Evolutionary conservation across 92 coral and sea anemone genomes (phyloP).

Genomic region (Epizoanthus stellaris): DNA sequence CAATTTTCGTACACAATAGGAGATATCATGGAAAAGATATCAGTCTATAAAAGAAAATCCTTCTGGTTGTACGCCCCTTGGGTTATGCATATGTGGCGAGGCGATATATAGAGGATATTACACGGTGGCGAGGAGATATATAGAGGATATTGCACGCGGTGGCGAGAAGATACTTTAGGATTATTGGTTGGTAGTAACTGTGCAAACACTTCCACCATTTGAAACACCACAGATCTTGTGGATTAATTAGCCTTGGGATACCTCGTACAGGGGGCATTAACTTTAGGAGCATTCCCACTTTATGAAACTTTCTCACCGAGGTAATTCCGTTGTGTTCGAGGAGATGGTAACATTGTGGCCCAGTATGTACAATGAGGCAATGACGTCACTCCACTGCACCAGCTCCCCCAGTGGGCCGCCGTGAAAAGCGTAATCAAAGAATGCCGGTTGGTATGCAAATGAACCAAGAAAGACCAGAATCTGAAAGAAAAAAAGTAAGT

Average conservation of each 20-base stretch:
- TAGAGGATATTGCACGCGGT: no score
- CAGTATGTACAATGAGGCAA: slow-evolving; percentile 80
- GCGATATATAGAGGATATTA: no score
- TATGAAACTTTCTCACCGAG: slow-evolving; percentile 41
- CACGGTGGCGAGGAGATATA: no score
- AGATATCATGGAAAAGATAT: no score
- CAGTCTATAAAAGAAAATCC: no score
- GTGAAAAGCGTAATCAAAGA: slow-evolving; percentile 58
- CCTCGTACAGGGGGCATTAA: not conserved
- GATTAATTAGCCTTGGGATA: not conserved
- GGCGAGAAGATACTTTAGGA: not conserved
- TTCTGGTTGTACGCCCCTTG: no score
- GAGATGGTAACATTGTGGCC: slow-evolving; percentile 77
- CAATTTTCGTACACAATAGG: no score
- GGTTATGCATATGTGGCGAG: no score
- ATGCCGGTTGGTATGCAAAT: slow-evolving; percentile 63
- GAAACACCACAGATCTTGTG: no score
- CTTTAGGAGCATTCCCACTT: not conserved
- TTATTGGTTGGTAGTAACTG: no score
- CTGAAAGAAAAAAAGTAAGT: slow-evolving; percentile 47
- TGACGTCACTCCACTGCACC: slow-evolving; percentile 92
- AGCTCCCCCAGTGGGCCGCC: slow-evolving; percentile 96
- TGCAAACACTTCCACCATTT: no score
- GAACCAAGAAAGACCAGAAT: slow-evolving; percentile 82
- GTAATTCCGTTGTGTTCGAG: slow-evolving; percentile 39